phyloP scores from a whole-genome alignment of 1,140 invertebrate species.

The Leptonema lineaticorne region DNA sequence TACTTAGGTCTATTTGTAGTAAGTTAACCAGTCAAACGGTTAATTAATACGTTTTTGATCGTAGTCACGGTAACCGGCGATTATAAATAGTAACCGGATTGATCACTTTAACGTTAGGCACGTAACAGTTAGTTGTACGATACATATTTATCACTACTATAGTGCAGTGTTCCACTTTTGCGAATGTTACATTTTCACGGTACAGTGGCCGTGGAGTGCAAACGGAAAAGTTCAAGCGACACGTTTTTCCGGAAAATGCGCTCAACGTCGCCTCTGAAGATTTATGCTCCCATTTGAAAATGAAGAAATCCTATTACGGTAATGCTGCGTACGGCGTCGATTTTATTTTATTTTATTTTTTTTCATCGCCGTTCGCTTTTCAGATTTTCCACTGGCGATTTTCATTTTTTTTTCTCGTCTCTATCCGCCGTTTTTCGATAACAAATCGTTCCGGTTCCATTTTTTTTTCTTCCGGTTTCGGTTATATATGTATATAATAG shows the following conservation, averaged over 20 bases:
- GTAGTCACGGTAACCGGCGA: too few relatives aligned
- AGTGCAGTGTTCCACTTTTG: too few relatives aligned
- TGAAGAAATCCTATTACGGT: slow-evolving; percentile 13
- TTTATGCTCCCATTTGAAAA: slow-evolving; percentile 20
- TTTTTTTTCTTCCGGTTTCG: too few relatives aligned
- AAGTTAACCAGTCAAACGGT: too few relatives aligned
- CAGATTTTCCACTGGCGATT: not conserved
- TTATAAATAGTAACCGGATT: too few relatives aligned
- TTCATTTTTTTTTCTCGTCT: too few relatives aligned
- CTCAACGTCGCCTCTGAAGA: not conserved
- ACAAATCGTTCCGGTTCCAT: not conserved
- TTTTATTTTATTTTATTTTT: not conserved
- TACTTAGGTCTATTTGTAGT: too few relatives aligned
- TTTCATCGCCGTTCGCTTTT: not conserved
- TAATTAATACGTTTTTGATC: too few relatives aligned
- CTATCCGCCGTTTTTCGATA: slow-evolving; percentile 3
- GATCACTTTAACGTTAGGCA: too few relatives aligned
- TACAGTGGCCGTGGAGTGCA: not conserved
- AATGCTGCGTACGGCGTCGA: not conserved
- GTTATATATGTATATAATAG: too few relatives aligned
- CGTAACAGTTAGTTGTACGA: too few relatives aligned
- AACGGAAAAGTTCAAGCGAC: not conserved
- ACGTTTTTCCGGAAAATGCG: not conserved
- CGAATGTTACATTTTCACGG: not conserved
- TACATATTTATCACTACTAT: too few relatives aligned